Base-by-base conservation (phyloP, 2,797 vertebrate genomes). In the Schizothorax lantsangensis region DNA sequence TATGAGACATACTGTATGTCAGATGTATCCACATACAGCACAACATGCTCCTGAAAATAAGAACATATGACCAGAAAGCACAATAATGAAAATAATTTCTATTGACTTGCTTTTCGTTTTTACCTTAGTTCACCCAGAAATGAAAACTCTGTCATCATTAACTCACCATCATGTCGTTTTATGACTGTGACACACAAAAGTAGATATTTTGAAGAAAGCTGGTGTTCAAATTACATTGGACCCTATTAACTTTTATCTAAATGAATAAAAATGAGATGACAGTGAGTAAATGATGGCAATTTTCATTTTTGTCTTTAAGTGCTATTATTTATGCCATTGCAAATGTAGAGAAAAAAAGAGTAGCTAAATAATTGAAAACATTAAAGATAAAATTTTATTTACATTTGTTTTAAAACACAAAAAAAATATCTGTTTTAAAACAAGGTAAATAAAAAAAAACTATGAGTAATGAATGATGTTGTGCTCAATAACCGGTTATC, bases 251-350 rank as follows among this genome's bases (percentile, higher is more conserved):
- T 75, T 12, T 12, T 14, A 62, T 62, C 59, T 62, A 11, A 62
- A 26, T 49, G 2, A 49, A 49, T 15, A 49, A 5, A 49, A 49
- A 17, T 49, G 45, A 47, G 45, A 12, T 45, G 38, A 43, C 38
- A 72, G 69, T 72, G 38, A 72, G 40, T 77, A 77, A 77, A 77
- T 57, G 10, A 77, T 77, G 19, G 12, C 30, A 14, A 64, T 68
- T 6, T 36, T 57, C 0, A 8, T 78, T 57, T 57, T 59, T 38
- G 21, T 14, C 19, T 4, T 54, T 57, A 8, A 36, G 3, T 38
- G 4, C 3, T 36, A 5, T 12, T 77, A 14, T 33, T 54, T 23
- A 21, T 23, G 19, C 1, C 74, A 57, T 36, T 38, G 43, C n/a
- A 74, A 30, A 30, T 43, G 8, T 77, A 54, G 49, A 21, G 2